These are phyloP conservation scores for Abrostola tripartita DNA, from an alignment of 2,888 invertebrate species.

Conservation along the genomic window DNA sequence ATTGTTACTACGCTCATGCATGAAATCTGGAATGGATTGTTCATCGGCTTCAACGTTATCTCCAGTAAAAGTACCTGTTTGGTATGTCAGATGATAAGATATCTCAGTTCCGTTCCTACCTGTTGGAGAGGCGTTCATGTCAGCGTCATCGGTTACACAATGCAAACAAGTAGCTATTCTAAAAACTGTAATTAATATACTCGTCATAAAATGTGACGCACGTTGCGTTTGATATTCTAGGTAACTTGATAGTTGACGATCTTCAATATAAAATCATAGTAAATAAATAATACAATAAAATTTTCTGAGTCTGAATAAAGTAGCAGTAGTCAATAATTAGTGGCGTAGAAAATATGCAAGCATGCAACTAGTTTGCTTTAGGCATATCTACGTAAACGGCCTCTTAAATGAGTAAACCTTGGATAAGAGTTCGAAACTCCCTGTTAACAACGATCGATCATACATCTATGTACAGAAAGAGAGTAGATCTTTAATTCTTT, in stretches of 20 bases:
- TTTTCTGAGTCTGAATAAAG: conserved; percentile 8
- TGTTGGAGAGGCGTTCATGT: conserved; percentile 55
- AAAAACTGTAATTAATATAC: conserved; percentile 60
- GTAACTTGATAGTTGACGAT: conserved; percentile 42
- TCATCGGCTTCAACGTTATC: conserved; percentile 49
- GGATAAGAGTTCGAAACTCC: too few relatives aligned
- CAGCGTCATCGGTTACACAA: conserved; percentile 63
- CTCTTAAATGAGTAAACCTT: too few relatives aligned
- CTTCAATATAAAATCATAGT: conserved; percentile 12
- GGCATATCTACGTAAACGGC: too few relatives aligned
- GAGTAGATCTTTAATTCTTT: too few relatives aligned
- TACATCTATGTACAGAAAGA: too few relatives aligned
- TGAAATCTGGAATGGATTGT: conserved; percentile 45
- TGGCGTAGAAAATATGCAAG: too few relatives aligned
- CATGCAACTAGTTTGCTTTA: too few relatives aligned
- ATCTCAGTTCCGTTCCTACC: conserved; percentile 65
- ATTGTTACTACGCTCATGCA: conserved; percentile 9
- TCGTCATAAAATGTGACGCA: conserved; percentile 63
- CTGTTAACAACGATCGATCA: too few relatives aligned
- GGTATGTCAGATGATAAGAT: conserved; percentile 64
- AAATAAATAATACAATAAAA: not conserved
- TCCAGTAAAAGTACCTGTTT: conserved; percentile 54
- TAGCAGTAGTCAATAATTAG: not conserved
- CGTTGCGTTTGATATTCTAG: conserved; percentile 35
- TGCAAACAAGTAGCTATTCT: conserved; percentile 47